phyloP scores from a whole-genome alignment of 2,797 vertebrate species.

The Siniperca scherzeri region DNA sequence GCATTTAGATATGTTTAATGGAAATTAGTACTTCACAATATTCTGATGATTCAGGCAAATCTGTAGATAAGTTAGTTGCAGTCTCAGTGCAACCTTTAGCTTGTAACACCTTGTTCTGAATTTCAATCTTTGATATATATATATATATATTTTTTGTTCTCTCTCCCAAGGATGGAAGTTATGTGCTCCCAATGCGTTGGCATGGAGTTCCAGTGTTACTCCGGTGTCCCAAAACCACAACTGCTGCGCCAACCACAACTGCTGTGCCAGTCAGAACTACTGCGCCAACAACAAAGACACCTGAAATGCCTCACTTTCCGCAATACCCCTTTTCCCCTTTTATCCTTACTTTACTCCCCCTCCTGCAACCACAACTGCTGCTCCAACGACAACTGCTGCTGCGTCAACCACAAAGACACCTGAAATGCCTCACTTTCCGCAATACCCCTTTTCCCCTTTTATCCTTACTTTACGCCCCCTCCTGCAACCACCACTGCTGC shows the following conservation, averaged over 20 bases:
- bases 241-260: not conserved
- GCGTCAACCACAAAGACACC: too few relatives aligned
- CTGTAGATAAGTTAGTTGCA: not conserved
- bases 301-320: not conserved
- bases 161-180: slow-evolving; percentile 50
- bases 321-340: too few relatives aligned
- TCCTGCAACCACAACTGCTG: too few relatives aligned
- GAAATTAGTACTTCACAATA: too few relatives aligned
- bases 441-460: too few relatives aligned
- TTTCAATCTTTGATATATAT: too few relatives aligned
- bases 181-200: slow-evolving; percentile 70
- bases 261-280: too few relatives aligned
- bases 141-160: not conserved
- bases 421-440: too few relatives aligned
- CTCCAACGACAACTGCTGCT: too few relatives aligned
- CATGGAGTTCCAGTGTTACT: slow-evolving; percentile 65
- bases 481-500: accelerated
- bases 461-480: too few relatives aligned
- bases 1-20: too few relatives aligned
- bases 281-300: not conserved
- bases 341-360: too few relatives aligned
- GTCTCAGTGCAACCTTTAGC: not conserved
- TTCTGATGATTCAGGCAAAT: not conserved
- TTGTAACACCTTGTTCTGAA: not conserved
- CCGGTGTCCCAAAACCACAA: slow-evolving; percentile 47